Evolutionary conservation across 2,797 vertebrate genomes (phyloP).

Genomic region (Anguilla marmorata): DNA sequence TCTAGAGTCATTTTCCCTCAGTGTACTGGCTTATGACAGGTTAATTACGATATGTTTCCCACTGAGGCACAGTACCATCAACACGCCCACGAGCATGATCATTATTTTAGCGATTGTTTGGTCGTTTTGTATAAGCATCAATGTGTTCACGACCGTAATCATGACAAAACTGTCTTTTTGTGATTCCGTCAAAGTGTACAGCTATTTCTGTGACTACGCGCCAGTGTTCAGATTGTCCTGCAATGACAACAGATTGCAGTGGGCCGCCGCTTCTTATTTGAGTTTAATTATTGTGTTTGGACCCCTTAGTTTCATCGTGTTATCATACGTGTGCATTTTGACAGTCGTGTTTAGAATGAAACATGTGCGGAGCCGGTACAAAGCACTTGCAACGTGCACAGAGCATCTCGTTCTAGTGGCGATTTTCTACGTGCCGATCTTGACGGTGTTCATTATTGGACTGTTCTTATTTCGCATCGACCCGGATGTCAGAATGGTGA

Average conservation of each 20-base stretch:
- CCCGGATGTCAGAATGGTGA: slow-evolving; percentile 59
- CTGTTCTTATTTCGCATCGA: slow-evolving; percentile 53
- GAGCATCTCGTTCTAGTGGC: slow-evolving; percentile 66
- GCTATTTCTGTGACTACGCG: slow-evolving; percentile 70
- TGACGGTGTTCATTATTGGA: slow-evolving; percentile 53
- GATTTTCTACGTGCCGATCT: slow-evolving; percentile 64
- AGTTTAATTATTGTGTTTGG: not conserved
- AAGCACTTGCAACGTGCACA: slow-evolving; percentile 63
- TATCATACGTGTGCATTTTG: slow-evolving; percentile 62
- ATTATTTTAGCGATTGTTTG: slow-evolving; percentile 56
- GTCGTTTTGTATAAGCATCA: not conserved
- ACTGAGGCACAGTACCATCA: slow-evolving; percentile 60
- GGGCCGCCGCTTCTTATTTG: slow-evolving; percentile 37
- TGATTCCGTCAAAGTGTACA: slow-evolving; percentile 58
- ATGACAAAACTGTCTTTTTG: slow-evolving; percentile 64
- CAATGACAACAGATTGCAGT: slow-evolving; percentile 58
- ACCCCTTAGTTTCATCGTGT: slow-evolving; percentile 57
- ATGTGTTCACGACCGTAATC: not conserved
- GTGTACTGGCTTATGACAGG: slow-evolving; percentile 65
- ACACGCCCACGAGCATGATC: slow-evolving; percentile 58
- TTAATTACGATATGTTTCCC: slow-evolving; percentile 70
- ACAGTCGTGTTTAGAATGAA: slow-evolving; percentile 66
- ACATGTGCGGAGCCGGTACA: slow-evolving; percentile 53
- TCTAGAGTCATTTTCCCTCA: slow-evolving; percentile 60
- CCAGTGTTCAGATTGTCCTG: slow-evolving; percentile 68